Conservation (phyloP, 2,797 vertebrate genomes). For the Todus mexicanus region DNA sequence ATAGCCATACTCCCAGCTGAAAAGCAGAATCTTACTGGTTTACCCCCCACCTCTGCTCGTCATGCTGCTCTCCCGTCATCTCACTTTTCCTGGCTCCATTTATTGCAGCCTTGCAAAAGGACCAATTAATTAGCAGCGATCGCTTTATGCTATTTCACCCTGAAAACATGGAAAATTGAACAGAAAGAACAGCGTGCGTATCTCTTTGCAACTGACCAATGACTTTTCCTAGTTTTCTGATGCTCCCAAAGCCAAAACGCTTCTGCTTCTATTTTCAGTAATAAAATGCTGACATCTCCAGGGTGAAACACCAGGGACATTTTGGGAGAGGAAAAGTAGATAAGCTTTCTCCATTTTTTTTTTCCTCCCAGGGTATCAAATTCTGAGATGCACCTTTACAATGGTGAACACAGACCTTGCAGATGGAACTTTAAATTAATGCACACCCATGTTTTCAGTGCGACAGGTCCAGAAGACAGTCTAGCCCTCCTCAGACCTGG, state of each 20-base stretch:
- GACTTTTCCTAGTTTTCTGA: not conserved
- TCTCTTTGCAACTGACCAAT: not conserved
- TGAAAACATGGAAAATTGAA: not conserved
- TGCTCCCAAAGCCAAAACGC: not conserved
- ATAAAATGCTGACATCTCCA: not conserved
- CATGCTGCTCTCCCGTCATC: not conserved
- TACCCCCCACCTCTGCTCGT: accelerated
- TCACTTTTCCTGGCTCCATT: not conserved
- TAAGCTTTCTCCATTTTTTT: not conserved
- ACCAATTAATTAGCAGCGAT: not conserved
- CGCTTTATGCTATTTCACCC: not conserved
- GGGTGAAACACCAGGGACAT: not conserved
- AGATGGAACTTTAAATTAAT: not conserved
- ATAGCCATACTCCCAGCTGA: not conserved
- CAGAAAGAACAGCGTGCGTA: not conserved
- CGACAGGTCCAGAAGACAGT: not conserved
- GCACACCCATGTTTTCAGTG: not conserved
- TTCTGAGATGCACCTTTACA: not conserved
- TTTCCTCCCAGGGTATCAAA: not conserved
- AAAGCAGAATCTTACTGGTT: not conserved
- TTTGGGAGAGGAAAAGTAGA: not conserved
- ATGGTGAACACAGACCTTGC: not conserved
- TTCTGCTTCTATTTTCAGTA: not conserved
- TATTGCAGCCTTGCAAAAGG: not conserved
- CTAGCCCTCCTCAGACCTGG: not conserved